These are phyloP conservation scores for Desoria tigrina DNA, from an alignment of 2,888 invertebrate species.

Conservation along the genomic window DNA sequence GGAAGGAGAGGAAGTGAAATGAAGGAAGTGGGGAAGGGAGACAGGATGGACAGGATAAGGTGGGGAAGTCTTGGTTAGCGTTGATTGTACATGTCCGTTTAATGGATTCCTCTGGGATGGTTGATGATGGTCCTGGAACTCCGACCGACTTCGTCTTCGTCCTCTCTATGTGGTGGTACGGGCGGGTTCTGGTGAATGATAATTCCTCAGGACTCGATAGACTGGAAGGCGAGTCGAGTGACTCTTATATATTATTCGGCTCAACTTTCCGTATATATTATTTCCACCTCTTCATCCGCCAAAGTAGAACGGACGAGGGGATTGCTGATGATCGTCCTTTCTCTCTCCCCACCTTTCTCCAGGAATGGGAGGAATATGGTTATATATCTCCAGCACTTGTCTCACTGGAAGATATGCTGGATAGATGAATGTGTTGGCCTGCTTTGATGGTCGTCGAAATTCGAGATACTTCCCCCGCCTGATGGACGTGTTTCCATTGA, in stretches of 20 bases:
- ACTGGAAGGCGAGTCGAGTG: not conserved
- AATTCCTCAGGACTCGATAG: not conserved
- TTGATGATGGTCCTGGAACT: constrained; percentile 33
- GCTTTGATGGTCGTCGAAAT: too few species aligned
- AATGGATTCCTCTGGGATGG: constrained; percentile 53
- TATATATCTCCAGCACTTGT: not conserved
- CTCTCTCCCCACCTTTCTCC: too few species aligned
- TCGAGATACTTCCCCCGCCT: not conserved
- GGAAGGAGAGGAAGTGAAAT: constrained; percentile 18
- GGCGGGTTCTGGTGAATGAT: not conserved
- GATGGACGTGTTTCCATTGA: constrained; percentile 37
- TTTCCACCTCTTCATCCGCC: not conserved
- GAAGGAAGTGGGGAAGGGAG: constrained; percentile 8
- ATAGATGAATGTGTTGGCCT: too few species aligned
- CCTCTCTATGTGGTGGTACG: not conserved
- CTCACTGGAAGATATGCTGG: too few species aligned
- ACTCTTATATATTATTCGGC: not conserved
- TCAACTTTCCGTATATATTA: constrained; percentile 1
- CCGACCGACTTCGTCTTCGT: not conserved
- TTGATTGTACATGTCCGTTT: constrained; percentile 54
- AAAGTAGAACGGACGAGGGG: not conserved
- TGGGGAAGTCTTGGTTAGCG: constrained; percentile 30
- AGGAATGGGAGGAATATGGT: not conserved
- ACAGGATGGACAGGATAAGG: constrained; percentile 22
- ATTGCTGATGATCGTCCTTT: too few species aligned